Percentiles rank a stretch among this genome's conserved stretches.
phyloP scores from a whole-genome alignment of 2,888 invertebrate genomes.

The Leptarthrus brevirostris region DNA sequence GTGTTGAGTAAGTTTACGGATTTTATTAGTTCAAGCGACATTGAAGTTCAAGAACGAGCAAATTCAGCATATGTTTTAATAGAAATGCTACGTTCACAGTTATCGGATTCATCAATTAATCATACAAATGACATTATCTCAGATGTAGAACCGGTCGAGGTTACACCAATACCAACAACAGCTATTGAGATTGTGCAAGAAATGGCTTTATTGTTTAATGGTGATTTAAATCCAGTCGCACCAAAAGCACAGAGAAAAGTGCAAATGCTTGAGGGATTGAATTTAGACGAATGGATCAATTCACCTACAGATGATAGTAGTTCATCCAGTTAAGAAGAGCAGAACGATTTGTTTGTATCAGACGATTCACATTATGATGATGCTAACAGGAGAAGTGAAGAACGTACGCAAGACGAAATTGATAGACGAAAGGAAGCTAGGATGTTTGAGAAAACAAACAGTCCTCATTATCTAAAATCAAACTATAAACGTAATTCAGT shows the following conservation, averaged over 20 bases:
- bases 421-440: constrained; percentile 84
- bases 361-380: constrained; percentile 55
- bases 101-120: constrained; percentile 53
- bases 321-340: constrained; percentile 71
- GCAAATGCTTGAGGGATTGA: constrained; percentile 91
- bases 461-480: constrained; percentile 95
- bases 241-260: constrained; percentile 99
- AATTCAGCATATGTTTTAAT: constrained; percentile 77
- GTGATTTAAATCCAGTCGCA: constrained; percentile 98
- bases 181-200: constrained; percentile 76
- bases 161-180: constrained; percentile 60
- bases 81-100: constrained; percentile 64
- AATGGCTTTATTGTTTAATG: constrained; percentile 82
- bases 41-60: constrained; percentile 98
- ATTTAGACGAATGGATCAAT: constrained; percentile 94
- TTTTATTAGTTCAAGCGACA: constrained; percentile 91
- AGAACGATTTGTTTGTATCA: constrained; percentile 63
- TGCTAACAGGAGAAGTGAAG: constrained; percentile 64
- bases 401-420: constrained; percentile 82
- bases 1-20: constrained; percentile 82
- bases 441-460: constrained; percentile 89
- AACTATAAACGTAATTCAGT: constrained; percentile 60
- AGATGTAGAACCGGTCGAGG: constrained; percentile 56
- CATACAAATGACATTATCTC: constrained; percentile 57
- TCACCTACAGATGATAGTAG: constrained; percentile 77